These are phyloP conservation scores for Coenonympha glycerion DNA, from an alignment of 2,888 invertebrate species.

Conservation along the genomic window DNA sequence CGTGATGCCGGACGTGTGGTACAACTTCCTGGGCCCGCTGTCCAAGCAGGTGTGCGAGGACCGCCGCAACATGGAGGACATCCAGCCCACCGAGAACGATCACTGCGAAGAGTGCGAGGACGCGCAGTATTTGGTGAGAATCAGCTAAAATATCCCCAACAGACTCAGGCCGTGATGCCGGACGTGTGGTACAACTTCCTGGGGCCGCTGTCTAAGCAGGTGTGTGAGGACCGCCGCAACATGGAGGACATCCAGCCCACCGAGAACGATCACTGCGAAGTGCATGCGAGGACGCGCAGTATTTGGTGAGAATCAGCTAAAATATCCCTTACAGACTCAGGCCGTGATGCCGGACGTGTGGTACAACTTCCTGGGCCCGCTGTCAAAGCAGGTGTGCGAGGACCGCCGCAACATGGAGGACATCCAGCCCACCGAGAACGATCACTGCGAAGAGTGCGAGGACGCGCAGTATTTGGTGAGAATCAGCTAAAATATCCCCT, in stretches of 20 bases:
- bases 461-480: conserved; percentile 62
- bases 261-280: conserved; percentile 52
- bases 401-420: conserved; percentile 60
- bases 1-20: conserved; percentile 60
- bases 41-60: conserved; percentile 60
- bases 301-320: conserved; percentile 42
- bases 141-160: not conserved
- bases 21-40: conserved; percentile 54
- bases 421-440: conserved; percentile 56
- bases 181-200: conserved; percentile 64
- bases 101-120: conserved; percentile 59
- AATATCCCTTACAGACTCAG: too few relatives aligned
- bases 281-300: conserved; percentile 63
- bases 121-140: conserved; percentile 56
- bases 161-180: conserved; percentile 52
- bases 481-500: not conserved
- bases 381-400: conserved; percentile 57
- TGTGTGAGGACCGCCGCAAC: conserved; percentile 62
- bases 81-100: conserved; percentile 55
- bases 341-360: conserved; percentile 60
- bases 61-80: conserved; percentile 56
- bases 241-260: conserved; percentile 59
- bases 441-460: conserved; percentile 54
- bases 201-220: conserved; percentile 50
- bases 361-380: conserved; percentile 57